These are phyloP conservation scores for Phaonia tiefii DNA, from an alignment of 2,888 invertebrate genomes.

Conservation along the genomic window DNA sequence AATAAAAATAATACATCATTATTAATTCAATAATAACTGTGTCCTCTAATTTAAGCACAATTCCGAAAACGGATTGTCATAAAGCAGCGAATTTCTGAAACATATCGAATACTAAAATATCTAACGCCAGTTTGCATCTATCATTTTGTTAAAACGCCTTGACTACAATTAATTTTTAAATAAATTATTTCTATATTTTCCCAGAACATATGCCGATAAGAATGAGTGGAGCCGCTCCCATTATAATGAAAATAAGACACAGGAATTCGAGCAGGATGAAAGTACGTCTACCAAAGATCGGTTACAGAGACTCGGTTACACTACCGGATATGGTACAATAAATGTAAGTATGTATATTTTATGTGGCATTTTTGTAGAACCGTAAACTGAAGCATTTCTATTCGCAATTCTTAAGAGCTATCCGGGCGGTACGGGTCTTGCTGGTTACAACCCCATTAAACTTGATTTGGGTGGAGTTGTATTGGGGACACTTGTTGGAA, in stretches of 20 bases:
- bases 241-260: conserved; percentile 76
- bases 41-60: no score
- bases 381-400: background rate
- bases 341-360: conserved; percentile 74
- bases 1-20: no score
- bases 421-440: conserved; percentile 81
- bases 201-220: conserved; percentile 72
- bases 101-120: no score
- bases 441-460: conserved; percentile 88
- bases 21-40: no score
- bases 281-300: conserved; percentile 77
- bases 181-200: conserved; percentile 21
- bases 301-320: conserved; percentile 78
- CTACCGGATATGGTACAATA: conserved; percentile 79
- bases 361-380: conserved; percentile 59
- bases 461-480: conserved; percentile 91
- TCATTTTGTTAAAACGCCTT: no score
- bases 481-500: conserved; percentile 89
- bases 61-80: no score
- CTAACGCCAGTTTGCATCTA: no score
- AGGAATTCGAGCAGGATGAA: conserved; percentile 72
- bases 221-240: conserved; percentile 76
- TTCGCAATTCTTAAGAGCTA: conserved; percentile 75
- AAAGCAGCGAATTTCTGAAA: no score
- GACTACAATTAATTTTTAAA: no score